Percentiles rank a stretch among this genome's conserved stretches.
phyloP scores from a whole-genome alignment of 2,888 invertebrate species.

The Plebejus anna region DNA sequence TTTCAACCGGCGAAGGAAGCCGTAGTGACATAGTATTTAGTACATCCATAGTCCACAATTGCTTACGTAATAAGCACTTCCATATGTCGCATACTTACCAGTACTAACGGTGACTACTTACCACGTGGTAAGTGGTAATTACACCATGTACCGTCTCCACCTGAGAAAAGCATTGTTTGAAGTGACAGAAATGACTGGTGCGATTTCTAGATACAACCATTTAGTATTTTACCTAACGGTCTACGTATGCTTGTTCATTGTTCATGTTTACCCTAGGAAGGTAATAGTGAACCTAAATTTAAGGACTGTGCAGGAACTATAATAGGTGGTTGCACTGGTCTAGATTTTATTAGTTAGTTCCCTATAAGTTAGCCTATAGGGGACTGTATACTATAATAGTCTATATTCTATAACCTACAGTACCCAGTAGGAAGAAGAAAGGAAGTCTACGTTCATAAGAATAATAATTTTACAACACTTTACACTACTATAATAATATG shows the following conservation, averaged over 20 bases:
- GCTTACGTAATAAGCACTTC: neutral
- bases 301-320: too few relatives aligned
- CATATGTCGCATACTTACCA: neutral
- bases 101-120: constrained; percentile 16
- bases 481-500: too few relatives aligned
- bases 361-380: too few relatives aligned
- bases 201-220: constrained; percentile 4
- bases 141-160: constrained; percentile 10
- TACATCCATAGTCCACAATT: neutral
- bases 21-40: neutral
- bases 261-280: too few relatives aligned
- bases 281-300: too few relatives aligned
- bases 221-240: neutral
- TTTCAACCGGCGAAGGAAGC: neutral
- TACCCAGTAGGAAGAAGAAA: too few relatives aligned
- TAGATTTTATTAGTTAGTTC: too few relatives aligned
- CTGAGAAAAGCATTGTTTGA: neutral
- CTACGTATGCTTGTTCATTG: neutral
- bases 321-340: too few relatives aligned
- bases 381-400: too few relatives aligned
- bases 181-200: neutral
- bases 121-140: constrained; percentile 22
- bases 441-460: too few relatives aligned
- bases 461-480: too few relatives aligned
- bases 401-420: too few relatives aligned